Conservation (phyloP, 2,113 vertebrate species). For the Saguinus midas region DNA sequence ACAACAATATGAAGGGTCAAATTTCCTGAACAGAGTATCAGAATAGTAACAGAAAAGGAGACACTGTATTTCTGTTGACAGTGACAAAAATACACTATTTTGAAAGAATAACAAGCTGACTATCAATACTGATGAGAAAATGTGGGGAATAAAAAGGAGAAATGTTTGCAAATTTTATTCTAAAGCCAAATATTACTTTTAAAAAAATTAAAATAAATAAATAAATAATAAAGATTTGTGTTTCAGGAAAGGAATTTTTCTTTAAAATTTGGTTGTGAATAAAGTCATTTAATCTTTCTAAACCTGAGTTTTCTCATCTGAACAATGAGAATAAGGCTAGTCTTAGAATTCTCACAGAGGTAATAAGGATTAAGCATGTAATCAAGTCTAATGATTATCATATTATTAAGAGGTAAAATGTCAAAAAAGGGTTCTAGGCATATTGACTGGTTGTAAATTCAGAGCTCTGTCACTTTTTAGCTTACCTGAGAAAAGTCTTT, state of each 20-base stretch:
- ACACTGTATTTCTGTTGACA: not conserved
- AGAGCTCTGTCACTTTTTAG: not conserved
- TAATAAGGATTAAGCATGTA: not conserved
- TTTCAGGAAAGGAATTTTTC: not conserved
- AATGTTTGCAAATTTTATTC: not conserved
- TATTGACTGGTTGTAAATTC: not conserved
- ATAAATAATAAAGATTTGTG: not conserved
- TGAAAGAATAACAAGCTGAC: not conserved
- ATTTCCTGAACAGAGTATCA: not conserved
- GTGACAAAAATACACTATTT: not conserved
- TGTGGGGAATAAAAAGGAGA: not conserved
- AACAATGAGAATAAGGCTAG: not conserved
- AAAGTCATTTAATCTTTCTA: not conserved
- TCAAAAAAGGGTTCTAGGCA: not conserved
- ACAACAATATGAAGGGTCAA: not conserved
- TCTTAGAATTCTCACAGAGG: not conserved
- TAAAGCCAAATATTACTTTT: conserved; percentile 6
- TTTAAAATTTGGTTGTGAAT: not conserved
- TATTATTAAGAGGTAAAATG: not conserved
- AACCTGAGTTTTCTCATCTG: not conserved
- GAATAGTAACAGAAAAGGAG: not conserved
- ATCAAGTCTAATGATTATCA: not conserved
- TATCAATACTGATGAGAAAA: conserved; percentile 5
- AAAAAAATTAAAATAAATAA: not conserved
- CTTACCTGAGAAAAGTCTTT: not conserved